Evolutionary conservation across 2,113 vertebrate species (phyloP).

Genomic region (Xyliphius kryptos): DNA sequence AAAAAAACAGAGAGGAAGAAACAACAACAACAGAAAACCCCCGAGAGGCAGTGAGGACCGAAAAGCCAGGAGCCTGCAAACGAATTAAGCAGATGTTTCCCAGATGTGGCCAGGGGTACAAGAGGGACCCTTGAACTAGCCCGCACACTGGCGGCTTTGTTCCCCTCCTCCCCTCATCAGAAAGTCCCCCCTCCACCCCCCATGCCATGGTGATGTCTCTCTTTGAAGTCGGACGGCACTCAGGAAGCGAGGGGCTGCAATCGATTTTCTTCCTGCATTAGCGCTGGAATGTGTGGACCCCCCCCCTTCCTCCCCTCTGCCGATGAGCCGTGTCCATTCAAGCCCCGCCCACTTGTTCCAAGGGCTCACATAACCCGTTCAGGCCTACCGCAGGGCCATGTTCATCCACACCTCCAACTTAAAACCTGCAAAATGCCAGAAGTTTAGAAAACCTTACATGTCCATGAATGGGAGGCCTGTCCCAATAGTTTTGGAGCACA

Average conservation of each 20-base stretch:
- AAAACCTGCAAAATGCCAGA: too few relatives aligned
- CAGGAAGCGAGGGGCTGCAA: conserved; percentile 56
- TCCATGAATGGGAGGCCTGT: too few relatives aligned
- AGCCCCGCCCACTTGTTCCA: conserved; percentile 8
- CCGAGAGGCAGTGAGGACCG: conserved; percentile 22
- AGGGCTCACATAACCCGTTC: conserved; percentile 2
- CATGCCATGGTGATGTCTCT: conserved; percentile 41
- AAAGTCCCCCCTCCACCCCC: conserved; percentile 22
- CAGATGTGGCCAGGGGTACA: conserved; percentile 48
- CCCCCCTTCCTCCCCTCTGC: conserved; percentile 12
- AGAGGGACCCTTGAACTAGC: conserved; percentile 32
- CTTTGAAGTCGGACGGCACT: conserved; percentile 53
- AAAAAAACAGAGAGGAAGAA: conserved; percentile 1
- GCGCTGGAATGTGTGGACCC: conserved; percentile 60
- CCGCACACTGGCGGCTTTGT: conserved; percentile 55
- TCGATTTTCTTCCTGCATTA: conserved; percentile 63
- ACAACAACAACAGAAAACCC: neutral
- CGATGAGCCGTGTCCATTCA: conserved; percentile 22
- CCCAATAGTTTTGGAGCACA: too few relatives aligned
- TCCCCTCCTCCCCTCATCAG: conserved; percentile 42
- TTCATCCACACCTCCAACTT: too few relatives aligned
- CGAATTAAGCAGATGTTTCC: conserved; percentile 47
- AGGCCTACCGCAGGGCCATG: neutral
- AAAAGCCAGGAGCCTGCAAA: conserved; percentile 44
- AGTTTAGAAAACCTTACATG: too few relatives aligned